Evolutionary conservation across 2,797 vertebrate genomes (phyloP), one percentile per base, ranked within the genome.

Genomic region (Emys orbicularis): DNA sequence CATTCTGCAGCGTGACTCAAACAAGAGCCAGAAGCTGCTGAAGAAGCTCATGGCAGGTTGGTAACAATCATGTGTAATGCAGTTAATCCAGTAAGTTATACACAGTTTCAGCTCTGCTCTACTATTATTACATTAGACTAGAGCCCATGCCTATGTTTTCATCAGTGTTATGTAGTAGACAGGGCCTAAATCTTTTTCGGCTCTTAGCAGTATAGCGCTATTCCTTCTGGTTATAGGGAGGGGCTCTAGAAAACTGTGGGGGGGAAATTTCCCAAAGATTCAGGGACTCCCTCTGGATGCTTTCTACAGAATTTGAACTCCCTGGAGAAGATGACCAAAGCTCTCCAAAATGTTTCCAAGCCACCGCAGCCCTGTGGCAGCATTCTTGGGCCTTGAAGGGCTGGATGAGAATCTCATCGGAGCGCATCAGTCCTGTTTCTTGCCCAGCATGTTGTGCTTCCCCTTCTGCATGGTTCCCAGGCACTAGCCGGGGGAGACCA

Each of bases 31-130:
- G 97, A 99, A 99, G 97, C 97, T 99, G 65, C 97, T 99, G 90
- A 99, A 99, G 97, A 99, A 99, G 95, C 99, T 99, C 11, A 98
- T 99, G 99, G 98, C 99, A 98, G 99, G 99, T 99, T 96, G 97
- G 98, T 52, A 89, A 29, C 59, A 61, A 6, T 52, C 59, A 23
- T 11, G 1, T 16, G 49, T 11, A 56, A 50, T 0, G 12, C 18
- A 77, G 86, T 0, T 12, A 81, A 68, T 37, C 50, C 12, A 13
- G 2, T 11, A 15, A 12, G 0, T 59, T 8, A 1, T 1, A 2
- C 49, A 54, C 76, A 61, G 81, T 13, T 25, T 74, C 53, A 79
- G 8, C 49, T 53, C 27, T 85, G 29, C 29, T 79, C 3, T 87
- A 25, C 56, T 23, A 15, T 89, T 23, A 15, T 89, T n/a, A 3